These are phyloP conservation scores for Mamestra brassicae DNA, from an alignment of 2,888 invertebrate genomes.

Conservation along the genomic window DNA sequence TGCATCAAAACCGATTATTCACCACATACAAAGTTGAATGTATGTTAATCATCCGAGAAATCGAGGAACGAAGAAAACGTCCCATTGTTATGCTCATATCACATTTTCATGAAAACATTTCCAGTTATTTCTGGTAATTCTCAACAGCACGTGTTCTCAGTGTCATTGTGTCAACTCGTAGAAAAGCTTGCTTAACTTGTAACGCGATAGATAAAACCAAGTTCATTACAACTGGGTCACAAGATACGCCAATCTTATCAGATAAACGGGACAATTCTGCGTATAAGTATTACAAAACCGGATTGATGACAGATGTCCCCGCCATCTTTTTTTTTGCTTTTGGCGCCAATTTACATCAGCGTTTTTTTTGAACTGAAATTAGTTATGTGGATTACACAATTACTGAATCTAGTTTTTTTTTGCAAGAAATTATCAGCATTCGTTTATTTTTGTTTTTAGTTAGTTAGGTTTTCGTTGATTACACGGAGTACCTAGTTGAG, in stretches of 20 bases:
- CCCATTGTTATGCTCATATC: slow-evolving; percentile 18
- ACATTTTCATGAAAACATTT: slow-evolving; percentile 11
- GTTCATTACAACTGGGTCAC: slow-evolving; percentile 59
- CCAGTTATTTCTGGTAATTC: slow-evolving; percentile 26
- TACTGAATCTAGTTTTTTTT: too few relatives aligned
- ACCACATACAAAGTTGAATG: slow-evolving; percentile 5
- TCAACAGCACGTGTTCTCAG: slow-evolving; percentile 22
- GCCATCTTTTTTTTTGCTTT: slow-evolving; percentile 27
- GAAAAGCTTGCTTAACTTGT: slow-evolving; percentile 29
- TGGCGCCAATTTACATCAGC: slow-evolving; percentile 12
- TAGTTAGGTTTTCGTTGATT: too few relatives aligned
- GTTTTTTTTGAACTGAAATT: background rate
- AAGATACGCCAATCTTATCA: slow-evolving; percentile 57
- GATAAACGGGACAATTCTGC: slow-evolving; percentile 20
- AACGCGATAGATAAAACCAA: slow-evolving; percentile 49
- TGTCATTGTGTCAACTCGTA: slow-evolving; percentile 18
- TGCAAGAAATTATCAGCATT: too few relatives aligned
- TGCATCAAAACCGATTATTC: background rate
- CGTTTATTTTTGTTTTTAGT: too few relatives aligned
- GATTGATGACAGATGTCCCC: slow-evolving; percentile 11
- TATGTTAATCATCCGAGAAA: background rate
- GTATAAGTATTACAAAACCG: slow-evolving; percentile 11
- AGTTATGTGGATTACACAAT: background rate
- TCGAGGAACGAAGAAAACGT: slow-evolving; percentile 3
- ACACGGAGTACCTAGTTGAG: background rate